Evolutionary conservation across 2,888 invertebrate species (phyloP).

Genomic region (Leptinotarsa juncta): DNA sequence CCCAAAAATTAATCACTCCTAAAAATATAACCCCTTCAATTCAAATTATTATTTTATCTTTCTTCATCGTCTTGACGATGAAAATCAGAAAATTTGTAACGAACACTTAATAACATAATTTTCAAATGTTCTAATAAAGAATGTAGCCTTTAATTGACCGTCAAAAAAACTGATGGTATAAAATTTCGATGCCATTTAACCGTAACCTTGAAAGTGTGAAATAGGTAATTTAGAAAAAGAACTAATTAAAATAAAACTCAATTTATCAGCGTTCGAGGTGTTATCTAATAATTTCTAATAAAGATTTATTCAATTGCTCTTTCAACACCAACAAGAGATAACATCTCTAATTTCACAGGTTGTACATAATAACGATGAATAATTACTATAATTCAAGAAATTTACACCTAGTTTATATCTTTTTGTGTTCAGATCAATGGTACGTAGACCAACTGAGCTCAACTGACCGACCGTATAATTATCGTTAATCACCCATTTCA

Average conservation of each 20-base stretch:
- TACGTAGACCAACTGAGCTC: constrained; percentile 20
- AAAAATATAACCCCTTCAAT: too few relatives aligned
- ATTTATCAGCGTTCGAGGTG: neutral
- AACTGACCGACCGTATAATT: constrained; percentile 22
- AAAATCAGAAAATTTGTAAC: neutral
- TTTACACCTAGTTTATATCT: constrained; percentile 31
- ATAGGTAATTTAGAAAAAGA: neutral
- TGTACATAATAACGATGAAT: constrained; percentile 19
- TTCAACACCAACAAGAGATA: constrained; percentile 23
- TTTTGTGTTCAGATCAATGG: neutral
- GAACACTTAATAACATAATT: neutral
- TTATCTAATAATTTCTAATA: constrained; percentile 21
- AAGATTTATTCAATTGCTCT: constrained; percentile 1
- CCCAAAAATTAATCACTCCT: too few relatives aligned
- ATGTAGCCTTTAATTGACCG: neutral
- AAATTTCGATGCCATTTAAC: neutral
- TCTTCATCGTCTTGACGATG: neutral
- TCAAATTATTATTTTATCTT: too few relatives aligned
- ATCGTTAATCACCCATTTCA: constrained; percentile 23
- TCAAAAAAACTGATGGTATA: neutral
- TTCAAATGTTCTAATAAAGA: neutral
- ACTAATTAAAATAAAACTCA: constrained; percentile 11
- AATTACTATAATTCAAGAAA: constrained; percentile 30
- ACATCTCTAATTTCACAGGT: constrained; percentile 22
- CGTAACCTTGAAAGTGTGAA: neutral